Evolutionary conservation across 2,888 invertebrate genomes (phyloP).

Genomic region (Dynastes maya): DNA sequence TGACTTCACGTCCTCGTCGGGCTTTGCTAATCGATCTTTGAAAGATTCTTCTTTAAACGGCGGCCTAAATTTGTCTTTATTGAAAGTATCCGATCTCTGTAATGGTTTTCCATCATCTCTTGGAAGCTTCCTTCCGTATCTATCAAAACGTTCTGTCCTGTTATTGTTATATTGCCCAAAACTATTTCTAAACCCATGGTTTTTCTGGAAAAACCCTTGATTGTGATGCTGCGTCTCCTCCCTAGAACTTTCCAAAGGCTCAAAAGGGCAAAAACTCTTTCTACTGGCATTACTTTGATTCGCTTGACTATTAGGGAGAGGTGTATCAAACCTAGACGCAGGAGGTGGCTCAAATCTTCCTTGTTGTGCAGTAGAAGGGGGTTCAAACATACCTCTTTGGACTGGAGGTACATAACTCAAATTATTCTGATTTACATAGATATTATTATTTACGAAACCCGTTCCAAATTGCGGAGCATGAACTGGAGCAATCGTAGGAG

Average conservation of each 20-base stretch:
- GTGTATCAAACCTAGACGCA: background rate
- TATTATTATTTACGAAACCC: background rate
- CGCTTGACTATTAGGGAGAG: background rate
- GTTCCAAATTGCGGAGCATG: background rate
- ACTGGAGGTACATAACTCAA: conserved; percentile 24
- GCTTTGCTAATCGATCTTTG: background rate
- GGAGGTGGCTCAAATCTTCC: conserved; percentile 27
- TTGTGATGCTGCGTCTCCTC: conserved; percentile 7
- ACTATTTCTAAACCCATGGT: background rate
- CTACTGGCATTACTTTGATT: conserved; percentile 19
- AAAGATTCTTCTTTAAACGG: background rate
- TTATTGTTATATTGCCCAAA: background rate
- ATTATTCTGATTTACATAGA: background rate
- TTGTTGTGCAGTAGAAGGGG: background rate
- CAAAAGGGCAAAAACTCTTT: conserved; percentile 50
- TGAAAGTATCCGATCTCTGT: conserved; percentile 1
- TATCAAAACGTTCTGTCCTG: conserved; percentile 20
- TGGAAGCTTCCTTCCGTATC: conserved; percentile 36
- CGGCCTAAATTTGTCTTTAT: conserved; percentile 2
- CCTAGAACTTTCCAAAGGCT: conserved; percentile 38
- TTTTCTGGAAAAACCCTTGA: conserved; percentile 10
- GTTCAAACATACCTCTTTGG: conserved; percentile 12
- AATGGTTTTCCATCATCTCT: conserved; percentile 32
- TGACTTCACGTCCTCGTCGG: background rate
- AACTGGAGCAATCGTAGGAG: background rate